phyloP scores from a whole-genome alignment of 2,113 vertebrate species.

The Pantherophis guttatus region DNA sequence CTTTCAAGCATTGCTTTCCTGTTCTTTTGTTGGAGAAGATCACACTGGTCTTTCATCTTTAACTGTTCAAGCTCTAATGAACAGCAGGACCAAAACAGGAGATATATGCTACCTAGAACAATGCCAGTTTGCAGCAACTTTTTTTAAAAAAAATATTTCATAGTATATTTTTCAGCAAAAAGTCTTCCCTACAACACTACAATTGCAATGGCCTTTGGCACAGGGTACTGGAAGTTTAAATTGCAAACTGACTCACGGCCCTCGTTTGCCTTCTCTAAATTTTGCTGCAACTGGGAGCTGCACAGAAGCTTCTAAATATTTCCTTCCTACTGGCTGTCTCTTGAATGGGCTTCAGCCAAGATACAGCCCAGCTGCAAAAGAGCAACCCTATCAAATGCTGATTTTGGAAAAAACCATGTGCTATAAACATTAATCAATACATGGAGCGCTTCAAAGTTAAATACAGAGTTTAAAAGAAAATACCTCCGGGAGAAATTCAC shows the following conservation, averaged over 20 bases:
- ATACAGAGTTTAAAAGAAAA: not conserved
- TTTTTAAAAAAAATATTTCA: conserved; percentile 26
- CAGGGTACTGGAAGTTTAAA: conserved; percentile 43
- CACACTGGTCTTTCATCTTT: not conserved
- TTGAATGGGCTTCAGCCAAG: not conserved
- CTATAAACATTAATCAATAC: not conserved
- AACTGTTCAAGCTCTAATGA: not conserved
- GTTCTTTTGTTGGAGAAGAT: not conserved
- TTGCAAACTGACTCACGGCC: not conserved
- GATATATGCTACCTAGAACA: not conserved
- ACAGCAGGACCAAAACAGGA: conserved; percentile 1
- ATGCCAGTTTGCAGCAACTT: conserved; percentile 27
- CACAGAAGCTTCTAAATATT: not conserved
- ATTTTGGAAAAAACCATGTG: not conserved
- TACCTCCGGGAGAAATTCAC: not conserved
- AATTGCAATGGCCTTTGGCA: conserved; percentile 26
- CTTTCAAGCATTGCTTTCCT: not conserved
- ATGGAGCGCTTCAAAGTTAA: not conserved
- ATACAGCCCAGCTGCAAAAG: not conserved
- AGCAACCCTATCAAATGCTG: not conserved
- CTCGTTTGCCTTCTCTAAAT: not conserved
- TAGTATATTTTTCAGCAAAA: not conserved
- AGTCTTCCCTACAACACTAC: not conserved
- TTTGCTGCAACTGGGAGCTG: not conserved
- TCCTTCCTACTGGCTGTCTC: not conserved